A percentile compares a stretch with the other conserved stretches of the same genome.
Evolutionary conservation across 2,888 invertebrate species (phyloP).

Genomic region (Melieria crassipennis): DNA sequence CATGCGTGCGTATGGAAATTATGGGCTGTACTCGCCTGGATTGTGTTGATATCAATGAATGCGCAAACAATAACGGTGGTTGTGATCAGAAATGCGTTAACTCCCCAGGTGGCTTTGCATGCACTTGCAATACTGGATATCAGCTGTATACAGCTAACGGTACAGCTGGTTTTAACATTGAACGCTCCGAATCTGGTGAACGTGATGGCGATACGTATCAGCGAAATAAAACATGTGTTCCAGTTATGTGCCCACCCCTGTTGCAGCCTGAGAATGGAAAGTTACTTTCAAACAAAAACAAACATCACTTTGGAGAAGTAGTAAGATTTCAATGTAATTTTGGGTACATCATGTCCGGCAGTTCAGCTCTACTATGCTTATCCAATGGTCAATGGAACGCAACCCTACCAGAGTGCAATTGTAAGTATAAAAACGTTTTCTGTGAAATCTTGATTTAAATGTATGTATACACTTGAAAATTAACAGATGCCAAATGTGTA

Average conservation of each 20-base stretch:
- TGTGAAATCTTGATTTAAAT: too few species aligned
- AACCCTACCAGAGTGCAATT: slow-evolving; percentile 90
- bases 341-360: slow-evolving; percentile 92
- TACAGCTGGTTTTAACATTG: slow-evolving; percentile 86
- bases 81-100: slow-evolving; percentile 95
- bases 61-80: slow-evolving; percentile 85
- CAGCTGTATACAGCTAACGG: slow-evolving; percentile 89
- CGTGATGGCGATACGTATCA: slow-evolving; percentile 90
- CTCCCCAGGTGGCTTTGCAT: slow-evolving; percentile 86
- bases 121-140: slow-evolving; percentile 90
- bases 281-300: slow-evolving; percentile 80
- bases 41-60: slow-evolving; percentile 90
- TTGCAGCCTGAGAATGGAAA: slow-evolving; percentile 85
- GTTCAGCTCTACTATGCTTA: slow-evolving; percentile 85
- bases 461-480: too few species aligned
- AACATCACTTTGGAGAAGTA: slow-evolving; percentile 89
- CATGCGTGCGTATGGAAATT: slow-evolving; percentile 88
- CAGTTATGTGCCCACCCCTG: slow-evolving; percentile 86
- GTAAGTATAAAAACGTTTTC: slow-evolving; percentile 69
- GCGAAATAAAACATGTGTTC: slow-evolving; percentile 94
- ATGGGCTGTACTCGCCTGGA: slow-evolving; percentile 93
- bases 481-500: slow-evolving; percentile 86
- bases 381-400: slow-evolving; percentile 95
- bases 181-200: slow-evolving; percentile 84
- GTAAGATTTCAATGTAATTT: slow-evolving; percentile 94